Evolutionary conservation across 92 coral and sea anemone species (phyloP).

Genomic region (Parazoanthus darwini): DNA sequence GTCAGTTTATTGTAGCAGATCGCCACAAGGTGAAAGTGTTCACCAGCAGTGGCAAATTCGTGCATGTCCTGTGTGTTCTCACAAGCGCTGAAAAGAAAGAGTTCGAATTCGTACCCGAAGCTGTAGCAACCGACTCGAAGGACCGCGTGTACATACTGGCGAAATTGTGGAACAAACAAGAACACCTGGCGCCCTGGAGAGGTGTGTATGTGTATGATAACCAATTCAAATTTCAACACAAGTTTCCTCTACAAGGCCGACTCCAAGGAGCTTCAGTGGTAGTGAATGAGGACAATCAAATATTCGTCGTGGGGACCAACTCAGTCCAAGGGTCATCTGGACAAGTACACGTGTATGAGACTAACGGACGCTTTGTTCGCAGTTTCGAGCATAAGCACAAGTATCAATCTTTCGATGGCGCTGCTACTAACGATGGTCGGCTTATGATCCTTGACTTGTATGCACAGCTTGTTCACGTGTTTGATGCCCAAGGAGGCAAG

Average conservation of each 20-base stretch:
- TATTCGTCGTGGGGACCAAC: neutral
- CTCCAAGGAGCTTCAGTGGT: neutral
- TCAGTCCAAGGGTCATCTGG: neutral
- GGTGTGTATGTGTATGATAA: slow-evolving; percentile 2
- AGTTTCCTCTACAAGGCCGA: neutral
- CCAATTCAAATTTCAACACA: neutral
- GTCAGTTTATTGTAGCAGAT: slow-evolving; percentile 24
- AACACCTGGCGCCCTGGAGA: neutral
- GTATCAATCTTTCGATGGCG: neutral
- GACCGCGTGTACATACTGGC: neutral
- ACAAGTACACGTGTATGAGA: neutral
- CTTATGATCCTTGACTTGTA: neutral
- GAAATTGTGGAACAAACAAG: neutral
- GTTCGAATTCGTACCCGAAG: neutral
- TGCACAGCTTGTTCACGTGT: neutral
- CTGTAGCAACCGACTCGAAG: neutral
- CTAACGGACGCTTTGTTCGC: neutral
- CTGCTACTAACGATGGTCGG: neutral
- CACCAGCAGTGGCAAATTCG: slow-evolving; percentile 13
- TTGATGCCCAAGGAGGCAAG: neutral
- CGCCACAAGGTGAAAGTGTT: slow-evolving; percentile 18
- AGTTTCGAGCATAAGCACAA: neutral
- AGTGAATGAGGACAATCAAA: neutral
- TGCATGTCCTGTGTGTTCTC: neutral
- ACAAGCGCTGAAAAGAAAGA: neutral